These are phyloP conservation scores for Planococcus citri DNA, from an alignment of 1,140 invertebrate genomes.

Conservation along the genomic window DNA sequence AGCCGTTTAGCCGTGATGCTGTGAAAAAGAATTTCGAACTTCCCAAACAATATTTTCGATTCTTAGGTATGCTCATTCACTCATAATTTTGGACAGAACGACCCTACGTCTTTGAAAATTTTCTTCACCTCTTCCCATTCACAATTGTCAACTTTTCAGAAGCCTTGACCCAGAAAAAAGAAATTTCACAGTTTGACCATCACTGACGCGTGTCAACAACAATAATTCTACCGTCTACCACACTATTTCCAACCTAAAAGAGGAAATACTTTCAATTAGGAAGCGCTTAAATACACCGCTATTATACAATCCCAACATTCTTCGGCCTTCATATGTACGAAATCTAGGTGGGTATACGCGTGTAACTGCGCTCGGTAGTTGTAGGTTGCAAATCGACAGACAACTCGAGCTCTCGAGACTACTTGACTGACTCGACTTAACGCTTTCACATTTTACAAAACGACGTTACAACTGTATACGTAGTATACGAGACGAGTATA, in stretches of 20 bases:
- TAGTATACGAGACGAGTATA: no score
- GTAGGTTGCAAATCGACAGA: neutral
- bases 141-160: neutral
- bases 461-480: no score
- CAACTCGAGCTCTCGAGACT: no score
- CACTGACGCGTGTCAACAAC: neutral
- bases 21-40: no score
- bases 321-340: neutral
- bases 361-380: neutral
- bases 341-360: neutral
- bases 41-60: no score
- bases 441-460: neutral
- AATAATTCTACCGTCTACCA: no score
- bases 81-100: no score
- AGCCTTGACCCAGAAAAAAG: neutral
- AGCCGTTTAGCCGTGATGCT: no score
- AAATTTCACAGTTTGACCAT: neutral
- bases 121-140: neutral
- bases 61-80: no score
- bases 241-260: neutral
- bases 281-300: neutral
- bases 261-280: neutral
- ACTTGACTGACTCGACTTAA: neutral
- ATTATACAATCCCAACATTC: neutral
- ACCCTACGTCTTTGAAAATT: no score